These are phyloP conservation scores for Apteryx owenii DNA, from an alignment of 2,113 vertebrate species.

Conservation along the genomic window DNA sequence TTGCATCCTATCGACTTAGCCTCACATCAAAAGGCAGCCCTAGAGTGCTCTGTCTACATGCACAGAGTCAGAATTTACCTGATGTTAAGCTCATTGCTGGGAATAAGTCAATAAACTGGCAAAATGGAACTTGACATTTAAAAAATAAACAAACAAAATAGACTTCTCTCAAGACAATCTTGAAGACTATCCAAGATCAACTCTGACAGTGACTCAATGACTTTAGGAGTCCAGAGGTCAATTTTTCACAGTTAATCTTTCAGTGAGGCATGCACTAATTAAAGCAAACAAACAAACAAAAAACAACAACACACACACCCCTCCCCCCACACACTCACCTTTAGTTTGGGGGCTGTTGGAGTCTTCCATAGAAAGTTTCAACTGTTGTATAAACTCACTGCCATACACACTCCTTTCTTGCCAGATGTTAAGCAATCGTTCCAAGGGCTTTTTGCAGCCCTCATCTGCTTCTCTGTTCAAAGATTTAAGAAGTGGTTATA, in stretches of 20 bases:
- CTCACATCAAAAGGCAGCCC: not conserved
- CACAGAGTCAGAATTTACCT: not conserved
- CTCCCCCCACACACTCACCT: slow-evolving; percentile 75
- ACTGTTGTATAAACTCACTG: slow-evolving; percentile 94
- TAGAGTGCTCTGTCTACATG: rapidly evolving
- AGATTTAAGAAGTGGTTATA: slow-evolving; percentile 50
- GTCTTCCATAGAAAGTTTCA: slow-evolving; percentile 95
- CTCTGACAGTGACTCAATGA: not conserved
- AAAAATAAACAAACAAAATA: too few relatives aligned
- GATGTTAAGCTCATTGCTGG: not conserved
- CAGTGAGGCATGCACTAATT: not conserved
- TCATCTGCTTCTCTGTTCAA: slow-evolving; percentile 91
- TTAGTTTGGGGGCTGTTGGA: slow-evolving; percentile 90
- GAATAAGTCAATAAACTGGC: not conserved
- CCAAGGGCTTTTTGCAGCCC: slow-evolving; percentile 94
- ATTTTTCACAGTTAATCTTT: not conserved
- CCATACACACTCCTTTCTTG: slow-evolving; percentile 95
- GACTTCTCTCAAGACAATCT: not conserved
- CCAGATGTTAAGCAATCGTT: slow-evolving; percentile 97
- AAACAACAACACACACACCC: not conserved
- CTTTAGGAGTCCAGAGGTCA: not conserved
- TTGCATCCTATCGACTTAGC: not conserved
- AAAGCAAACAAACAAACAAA: not conserved
- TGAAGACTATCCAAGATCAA: not conserved
- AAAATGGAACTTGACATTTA: not conserved